Conservation (phyloP, 2,888 invertebrate species). For the Drosophila bunnanda region DNA sequence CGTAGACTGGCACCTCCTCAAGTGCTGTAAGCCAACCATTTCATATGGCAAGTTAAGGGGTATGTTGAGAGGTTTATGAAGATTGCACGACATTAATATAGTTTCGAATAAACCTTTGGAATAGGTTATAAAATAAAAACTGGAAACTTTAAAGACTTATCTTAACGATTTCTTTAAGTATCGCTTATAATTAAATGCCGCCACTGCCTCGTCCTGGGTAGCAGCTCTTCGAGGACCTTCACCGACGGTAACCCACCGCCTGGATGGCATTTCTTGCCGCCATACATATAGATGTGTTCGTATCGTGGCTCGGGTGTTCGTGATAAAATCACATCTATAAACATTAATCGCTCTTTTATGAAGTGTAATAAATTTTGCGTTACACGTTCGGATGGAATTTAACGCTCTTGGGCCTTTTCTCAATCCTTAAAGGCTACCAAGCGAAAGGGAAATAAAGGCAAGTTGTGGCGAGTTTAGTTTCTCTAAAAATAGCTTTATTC, state of each 20-base stretch:
- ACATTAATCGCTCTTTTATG: constrained; percentile 80
- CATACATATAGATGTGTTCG: constrained; percentile 13
- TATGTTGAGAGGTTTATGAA: neutral
- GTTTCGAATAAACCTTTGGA: neutral
- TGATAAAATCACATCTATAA: constrained; percentile 81
- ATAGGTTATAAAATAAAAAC: constrained; percentile 5
- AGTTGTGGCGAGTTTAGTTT: constrained; percentile 55
- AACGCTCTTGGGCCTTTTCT: constrained; percentile 23
- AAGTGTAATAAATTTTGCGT: constrained; percentile 76
- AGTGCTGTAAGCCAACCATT: constrained; percentile 22
- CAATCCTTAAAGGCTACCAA: constrained; percentile 5
- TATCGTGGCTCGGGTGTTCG: constrained; percentile 55
- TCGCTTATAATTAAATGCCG: neutral
- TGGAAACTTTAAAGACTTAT: neutral
- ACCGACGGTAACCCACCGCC: constrained; percentile 1
- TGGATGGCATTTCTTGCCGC: neutral
- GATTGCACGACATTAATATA: neutral
- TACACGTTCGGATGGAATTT: constrained; percentile 57
- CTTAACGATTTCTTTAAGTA: neutral
- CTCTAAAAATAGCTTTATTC: constrained; percentile 79
- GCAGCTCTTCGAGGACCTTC: constrained; percentile 15
- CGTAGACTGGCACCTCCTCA: constrained; percentile 48
- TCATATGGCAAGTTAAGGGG: constrained; percentile 19
- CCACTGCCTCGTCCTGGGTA: constrained; percentile 7
- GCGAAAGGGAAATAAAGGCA: constrained; percentile 20